Evolutionary conservation across 2,888 invertebrate genomes (phyloP).

Genomic region (Amphipoea lucens): DNA sequence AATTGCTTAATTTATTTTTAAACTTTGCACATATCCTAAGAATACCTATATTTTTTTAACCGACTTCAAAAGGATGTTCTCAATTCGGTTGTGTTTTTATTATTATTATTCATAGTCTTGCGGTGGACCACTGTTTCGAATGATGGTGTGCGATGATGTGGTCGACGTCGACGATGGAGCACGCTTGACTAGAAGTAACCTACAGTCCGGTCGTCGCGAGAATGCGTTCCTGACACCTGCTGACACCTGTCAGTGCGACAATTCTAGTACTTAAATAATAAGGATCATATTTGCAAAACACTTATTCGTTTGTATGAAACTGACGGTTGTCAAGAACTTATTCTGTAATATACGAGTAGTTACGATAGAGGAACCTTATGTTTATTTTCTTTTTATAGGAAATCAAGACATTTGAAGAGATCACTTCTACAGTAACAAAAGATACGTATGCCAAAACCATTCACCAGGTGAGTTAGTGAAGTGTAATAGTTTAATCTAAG

Average conservation of each 20-base stretch:
- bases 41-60: neutral
- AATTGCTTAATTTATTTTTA: neutral
- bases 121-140: neutral
- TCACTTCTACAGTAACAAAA: slow-evolving; percentile 69
- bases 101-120: neutral
- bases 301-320: no score
- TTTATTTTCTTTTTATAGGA: slow-evolving; percentile 73
- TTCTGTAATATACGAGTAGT: no score
- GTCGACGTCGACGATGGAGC: no score
- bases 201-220: no score
- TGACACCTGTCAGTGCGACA: no score
- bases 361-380: neutral
- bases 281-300: no score
- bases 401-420: slow-evolving; percentile 82
- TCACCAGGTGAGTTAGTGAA: slow-evolving; percentile 78
- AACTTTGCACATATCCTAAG: neutral
- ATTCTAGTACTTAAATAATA: no score
- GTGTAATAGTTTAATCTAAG: neutral
- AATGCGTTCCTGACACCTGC: no score
- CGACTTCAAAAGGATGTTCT: no score
- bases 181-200: neutral
- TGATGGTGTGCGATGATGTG: neutral
- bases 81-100: no score
- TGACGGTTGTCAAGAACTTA: no score
- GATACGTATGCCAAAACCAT: slow-evolving; percentile 85